Percentiles rank a stretch among this genome's conserved stretches.
These are phyloP conservation scores for Tipula confusa DNA, from an alignment of 2,888 invertebrate genomes.

Conservation along the genomic window DNA sequence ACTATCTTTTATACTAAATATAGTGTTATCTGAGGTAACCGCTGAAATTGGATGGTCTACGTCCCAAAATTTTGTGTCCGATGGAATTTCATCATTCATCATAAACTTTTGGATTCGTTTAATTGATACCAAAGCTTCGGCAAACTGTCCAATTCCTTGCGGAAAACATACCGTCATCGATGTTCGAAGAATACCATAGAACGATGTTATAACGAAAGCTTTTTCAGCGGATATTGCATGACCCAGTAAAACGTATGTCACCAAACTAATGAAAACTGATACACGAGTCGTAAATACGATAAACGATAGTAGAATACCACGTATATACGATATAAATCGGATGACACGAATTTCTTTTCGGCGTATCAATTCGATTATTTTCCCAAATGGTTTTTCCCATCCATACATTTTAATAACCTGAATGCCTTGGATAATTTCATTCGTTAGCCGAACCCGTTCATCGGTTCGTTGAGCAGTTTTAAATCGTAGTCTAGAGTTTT, in stretches of 20 bases:
- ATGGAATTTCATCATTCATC: slow-evolving; percentile 56
- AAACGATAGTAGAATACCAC: slow-evolving; percentile 73
- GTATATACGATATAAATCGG: slow-evolving; percentile 68
- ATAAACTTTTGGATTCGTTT: slow-evolving; percentile 56
- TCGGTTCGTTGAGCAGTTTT: slow-evolving; percentile 85
- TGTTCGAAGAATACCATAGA: slow-evolving; percentile 79
- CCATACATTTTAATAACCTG: slow-evolving; percentile 96
- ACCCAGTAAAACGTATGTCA: slow-evolving; percentile 68
- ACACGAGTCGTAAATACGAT: slow-evolving; percentile 85
- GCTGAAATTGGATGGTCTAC: slow-evolving; percentile 52
- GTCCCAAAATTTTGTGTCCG: background rate
- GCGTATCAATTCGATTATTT: slow-evolving; percentile 64
- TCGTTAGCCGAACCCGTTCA: slow-evolving; percentile 84
- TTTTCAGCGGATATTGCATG: slow-evolving; percentile 72
- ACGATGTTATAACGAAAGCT: slow-evolving; percentile 84
- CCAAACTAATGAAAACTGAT: slow-evolving; percentile 78
- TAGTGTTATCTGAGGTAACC: no score
- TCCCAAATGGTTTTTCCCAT: slow-evolving; percentile 85
- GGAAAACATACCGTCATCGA: slow-evolving; percentile 88
- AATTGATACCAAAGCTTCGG: slow-evolving; percentile 60
- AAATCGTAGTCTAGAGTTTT: slow-evolving; percentile 67
- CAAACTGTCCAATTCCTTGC: slow-evolving; percentile 62
- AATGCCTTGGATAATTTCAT: slow-evolving; percentile 83
- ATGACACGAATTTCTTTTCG: slow-evolving; percentile 58
- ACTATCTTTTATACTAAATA: no score